These are phyloP conservation scores for Pterois miles DNA, from an alignment of 2,797 vertebrate species.

Conservation along the genomic window DNA sequence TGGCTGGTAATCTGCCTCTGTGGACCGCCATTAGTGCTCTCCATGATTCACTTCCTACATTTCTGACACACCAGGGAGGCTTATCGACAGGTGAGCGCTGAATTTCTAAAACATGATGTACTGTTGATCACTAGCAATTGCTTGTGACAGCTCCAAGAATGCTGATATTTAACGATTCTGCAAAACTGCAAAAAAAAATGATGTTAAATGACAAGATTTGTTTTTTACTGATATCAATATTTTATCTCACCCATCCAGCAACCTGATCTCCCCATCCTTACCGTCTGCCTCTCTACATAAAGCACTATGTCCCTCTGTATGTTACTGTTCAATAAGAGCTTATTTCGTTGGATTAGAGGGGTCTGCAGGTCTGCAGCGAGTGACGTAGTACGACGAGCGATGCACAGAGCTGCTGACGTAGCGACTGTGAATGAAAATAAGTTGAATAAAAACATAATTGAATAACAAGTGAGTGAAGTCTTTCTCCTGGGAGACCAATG, in stretches of 20 bases:
- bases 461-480: too few relatives aligned
- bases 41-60: neutral
- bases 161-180: neutral
- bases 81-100: neutral
- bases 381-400: too few relatives aligned
- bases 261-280: neutral
- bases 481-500: too few relatives aligned
- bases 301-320: neutral
- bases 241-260: neutral
- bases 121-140: neutral
- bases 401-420: too few relatives aligned
- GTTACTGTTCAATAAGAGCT: neutral
- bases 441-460: too few relatives aligned
- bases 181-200: neutral
- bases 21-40: neutral
- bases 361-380: too few relatives aligned
- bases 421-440: too few relatives aligned
- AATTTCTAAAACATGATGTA: neutral
- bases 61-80: neutral
- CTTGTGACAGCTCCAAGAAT: neutral
- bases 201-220: neutral
- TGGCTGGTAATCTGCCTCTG: neutral
- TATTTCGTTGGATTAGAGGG: neutral
- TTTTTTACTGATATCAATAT: neutral
- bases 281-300: neutral